phyloP scores from a whole-genome alignment of 2,888 invertebrate genomes.

The Melanostoma scalare region DNA sequence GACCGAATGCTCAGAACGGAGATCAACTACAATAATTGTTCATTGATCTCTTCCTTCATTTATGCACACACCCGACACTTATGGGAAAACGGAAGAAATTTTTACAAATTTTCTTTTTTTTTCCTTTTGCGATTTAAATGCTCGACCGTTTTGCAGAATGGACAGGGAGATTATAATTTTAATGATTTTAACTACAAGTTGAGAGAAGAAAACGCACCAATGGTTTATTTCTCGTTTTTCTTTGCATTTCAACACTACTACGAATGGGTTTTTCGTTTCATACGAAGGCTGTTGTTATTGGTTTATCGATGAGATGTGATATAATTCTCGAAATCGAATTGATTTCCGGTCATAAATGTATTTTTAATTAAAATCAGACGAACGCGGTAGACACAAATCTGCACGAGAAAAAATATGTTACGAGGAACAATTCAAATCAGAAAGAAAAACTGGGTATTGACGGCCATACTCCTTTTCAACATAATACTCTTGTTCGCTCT shows the following conservation, averaged over 20 bases:
- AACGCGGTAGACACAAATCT: slow-evolving; percentile 59
- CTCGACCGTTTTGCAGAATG: slow-evolving; percentile 48
- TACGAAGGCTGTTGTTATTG: slow-evolving; percentile 39
- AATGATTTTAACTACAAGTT: neutral
- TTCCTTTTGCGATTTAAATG: slow-evolving; percentile 21
- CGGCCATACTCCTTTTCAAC: slow-evolving; percentile 65
- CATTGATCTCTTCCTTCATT: slow-evolving; percentile 67
- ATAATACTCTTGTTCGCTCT: slow-evolving; percentile 30
- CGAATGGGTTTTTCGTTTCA: slow-evolving; percentile 30
- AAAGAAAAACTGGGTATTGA: slow-evolving; percentile 59
- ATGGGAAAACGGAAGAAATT: slow-evolving; percentile 45
- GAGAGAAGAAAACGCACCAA: slow-evolving; percentile 21
- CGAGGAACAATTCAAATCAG: slow-evolving; percentile 66
- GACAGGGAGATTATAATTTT: neutral
- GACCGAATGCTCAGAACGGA: slow-evolving; percentile 24
- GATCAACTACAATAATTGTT: slow-evolving; percentile 58
- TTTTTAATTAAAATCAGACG: slow-evolving; percentile 44
- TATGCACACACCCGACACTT: slow-evolving; percentile 58
- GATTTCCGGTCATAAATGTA: slow-evolving; percentile 24
- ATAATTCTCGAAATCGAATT: too few species aligned
- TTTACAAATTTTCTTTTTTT: slow-evolving; percentile 30
- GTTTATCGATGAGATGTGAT: neutral
- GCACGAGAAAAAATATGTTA: slow-evolving; percentile 66
- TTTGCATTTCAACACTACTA: slow-evolving; percentile 36
- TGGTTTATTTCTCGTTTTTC: slow-evolving; percentile 17